Percentiles rank a stretch among this genome's conserved stretches.
phyloP scores from a whole-genome alignment of 2,797 vertebrate genomes.

The Ambastaia sidthimunki region DNA sequence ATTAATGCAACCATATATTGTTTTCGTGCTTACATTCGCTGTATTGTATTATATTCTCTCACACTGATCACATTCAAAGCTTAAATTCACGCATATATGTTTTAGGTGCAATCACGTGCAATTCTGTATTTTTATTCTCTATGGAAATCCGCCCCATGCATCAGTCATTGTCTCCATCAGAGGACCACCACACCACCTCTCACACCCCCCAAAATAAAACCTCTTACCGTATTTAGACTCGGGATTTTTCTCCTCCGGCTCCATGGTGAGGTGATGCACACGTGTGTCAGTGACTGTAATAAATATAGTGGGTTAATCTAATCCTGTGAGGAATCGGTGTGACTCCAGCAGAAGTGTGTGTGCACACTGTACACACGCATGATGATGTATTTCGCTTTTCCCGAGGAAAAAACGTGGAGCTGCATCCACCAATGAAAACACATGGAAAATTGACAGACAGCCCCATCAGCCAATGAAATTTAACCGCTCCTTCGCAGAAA shows the following conservation, averaged over 20 bases:
- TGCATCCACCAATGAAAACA: neutral
- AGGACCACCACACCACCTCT: slow-evolving; percentile 49
- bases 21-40: neutral
- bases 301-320: neutral
- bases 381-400: neutral
- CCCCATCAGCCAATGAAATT: slow-evolving; percentile 18
- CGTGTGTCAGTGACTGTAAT: slow-evolving; percentile 48
- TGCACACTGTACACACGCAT: slow-evolving; percentile 4
- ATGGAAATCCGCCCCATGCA: slow-evolving; percentile 62
- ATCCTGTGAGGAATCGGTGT: slow-evolving; percentile 28
- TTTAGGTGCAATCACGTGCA: neutral
- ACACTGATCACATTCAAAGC: neutral
- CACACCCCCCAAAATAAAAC: neutral
- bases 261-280: slow-evolving; percentile 60
- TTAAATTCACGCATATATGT: neutral
- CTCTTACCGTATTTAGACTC: slow-evolving; percentile 79
- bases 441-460: slow-evolving; percentile 12
- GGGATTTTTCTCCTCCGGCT: slow-evolving; percentile 75
- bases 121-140: neutral
- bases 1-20: neutral
- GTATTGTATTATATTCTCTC: neutral
- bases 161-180: slow-evolving; percentile 76
- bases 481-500: slow-evolving; percentile 2
- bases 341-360: slow-evolving; percentile 7
- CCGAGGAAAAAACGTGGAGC: neutral